phyloP scores from a whole-genome alignment of 2,888 invertebrate species.

The Chirona hameri region DNA sequence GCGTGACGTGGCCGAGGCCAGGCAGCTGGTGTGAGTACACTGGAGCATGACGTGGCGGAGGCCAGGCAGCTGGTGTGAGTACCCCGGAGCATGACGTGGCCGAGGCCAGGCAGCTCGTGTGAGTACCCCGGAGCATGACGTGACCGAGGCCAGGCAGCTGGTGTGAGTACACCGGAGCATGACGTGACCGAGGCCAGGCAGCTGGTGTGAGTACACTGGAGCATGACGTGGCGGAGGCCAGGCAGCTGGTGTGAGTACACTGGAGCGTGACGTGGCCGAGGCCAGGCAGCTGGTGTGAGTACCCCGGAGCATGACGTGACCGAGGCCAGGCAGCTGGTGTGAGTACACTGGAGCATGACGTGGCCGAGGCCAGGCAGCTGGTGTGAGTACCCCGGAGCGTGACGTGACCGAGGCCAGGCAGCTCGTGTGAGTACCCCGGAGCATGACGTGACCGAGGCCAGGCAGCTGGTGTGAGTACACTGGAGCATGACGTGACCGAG shows the following conservation, averaged over 20 bases:
- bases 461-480: constrained; percentile 55
- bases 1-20: constrained; percentile 45
- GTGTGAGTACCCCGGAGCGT: constrained; percentile 50
- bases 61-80: constrained; percentile 56
- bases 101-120: constrained; percentile 55
- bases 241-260: constrained; percentile 55
- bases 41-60: constrained; percentile 41
- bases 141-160: constrained; percentile 51
- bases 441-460: constrained; percentile 45
- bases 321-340: constrained; percentile 55
- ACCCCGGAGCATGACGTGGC: constrained; percentile 36
- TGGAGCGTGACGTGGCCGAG: constrained; percentile 41
- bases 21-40: constrained; percentile 55
- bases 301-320: constrained; percentile 36
- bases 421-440: constrained; percentile 51
- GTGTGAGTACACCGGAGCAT: constrained; percentile 50
- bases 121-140: constrained; percentile 43
- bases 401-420: constrained; percentile 49
- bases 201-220: constrained; percentile 52
- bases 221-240: constrained; percentile 45
- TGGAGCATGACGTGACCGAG: constrained; percentile 41
- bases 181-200: constrained; percentile 49
- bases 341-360: constrained; percentile 44
- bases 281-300: constrained; percentile 56
- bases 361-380: constrained; percentile 51